Evolutionary conservation across 2,888 invertebrate species (phyloP).

Genomic region (Escarpia spicata): DNA sequence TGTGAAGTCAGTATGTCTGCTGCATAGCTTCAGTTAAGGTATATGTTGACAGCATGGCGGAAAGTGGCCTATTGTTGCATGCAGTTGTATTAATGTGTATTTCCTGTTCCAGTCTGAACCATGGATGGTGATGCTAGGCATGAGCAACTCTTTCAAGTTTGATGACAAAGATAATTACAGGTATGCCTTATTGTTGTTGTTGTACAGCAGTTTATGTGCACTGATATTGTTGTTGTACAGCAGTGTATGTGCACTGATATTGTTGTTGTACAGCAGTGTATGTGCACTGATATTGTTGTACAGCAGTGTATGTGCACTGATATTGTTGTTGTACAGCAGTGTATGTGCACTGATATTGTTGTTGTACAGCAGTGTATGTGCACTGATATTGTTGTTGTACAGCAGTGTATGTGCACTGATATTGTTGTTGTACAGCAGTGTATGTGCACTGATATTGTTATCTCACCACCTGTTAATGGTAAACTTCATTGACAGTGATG

Average conservation of each 20-base stretch:
- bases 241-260: background rate
- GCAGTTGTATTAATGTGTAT: background rate
- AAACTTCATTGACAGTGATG: too few species aligned
- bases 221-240: background rate
- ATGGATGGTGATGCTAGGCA: slow-evolving; percentile 31
- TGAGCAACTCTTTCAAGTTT: slow-evolving; percentile 67
- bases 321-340: slow-evolving; percentile 13
- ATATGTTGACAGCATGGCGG: background rate
- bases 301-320: background rate
- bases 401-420: too few species aligned
- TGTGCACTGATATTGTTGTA: background rate
- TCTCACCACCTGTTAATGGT: background rate
- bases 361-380: background rate
- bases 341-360: too few species aligned
- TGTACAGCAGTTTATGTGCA: background rate
- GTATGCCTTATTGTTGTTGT: slow-evolving; percentile 35
- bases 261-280: too few species aligned
- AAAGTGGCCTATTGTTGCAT: background rate
- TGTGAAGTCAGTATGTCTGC: background rate
- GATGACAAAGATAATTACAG: slow-evolving; percentile 72
- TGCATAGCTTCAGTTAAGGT: background rate
- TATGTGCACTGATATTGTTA: background rate
- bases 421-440: background rate
- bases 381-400: background rate
- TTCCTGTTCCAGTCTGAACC: slow-evolving; percentile 28